These are phyloP conservation scores for Chrysoperla carnea DNA, from an alignment of 1,140 invertebrate species.

Conservation along the genomic window DNA sequence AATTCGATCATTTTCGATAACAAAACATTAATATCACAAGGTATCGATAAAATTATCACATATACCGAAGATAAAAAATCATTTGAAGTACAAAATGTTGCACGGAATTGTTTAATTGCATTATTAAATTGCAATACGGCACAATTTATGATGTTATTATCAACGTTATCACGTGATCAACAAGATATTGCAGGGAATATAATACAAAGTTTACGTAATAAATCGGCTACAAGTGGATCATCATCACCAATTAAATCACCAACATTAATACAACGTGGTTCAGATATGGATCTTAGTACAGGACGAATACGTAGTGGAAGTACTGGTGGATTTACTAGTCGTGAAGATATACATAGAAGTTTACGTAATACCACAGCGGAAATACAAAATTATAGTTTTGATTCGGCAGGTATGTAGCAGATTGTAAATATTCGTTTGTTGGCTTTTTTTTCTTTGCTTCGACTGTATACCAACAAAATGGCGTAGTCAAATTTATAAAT, in stretches of 20 bases:
- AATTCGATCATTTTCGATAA: conserved; percentile 20
- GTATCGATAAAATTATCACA: conserved; percentile 44
- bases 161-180: conserved; percentile 63
- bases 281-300: conserved; percentile 14
- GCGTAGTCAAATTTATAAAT: too few relatives aligned
- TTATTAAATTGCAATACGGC: conserved; percentile 82
- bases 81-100: conserved; percentile 58
- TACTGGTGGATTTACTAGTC: conserved; percentile 48
- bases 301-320: conserved; percentile 21
- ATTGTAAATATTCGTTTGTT: neutral
- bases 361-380: conserved; percentile 81
- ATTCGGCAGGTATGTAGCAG: conserved; percentile 20
- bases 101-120: conserved; percentile 62
- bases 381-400: conserved; percentile 77
- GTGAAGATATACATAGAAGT: conserved; percentile 76
- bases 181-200: conserved; percentile 64
- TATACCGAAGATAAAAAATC: conserved; percentile 51
- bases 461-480: too few relatives aligned
- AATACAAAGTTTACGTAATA: conserved; percentile 62
- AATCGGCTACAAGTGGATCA: conserved; percentile 31
- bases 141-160: conserved; percentile 67
- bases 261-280: neutral
- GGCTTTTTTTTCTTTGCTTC: neutral
- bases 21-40: conserved; percentile 32
- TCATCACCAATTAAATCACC: conserved; percentile 12